Evolutionary conservation across 2,113 vertebrate genomes (phyloP).

Genomic region (Enhydra lutris): DNA sequence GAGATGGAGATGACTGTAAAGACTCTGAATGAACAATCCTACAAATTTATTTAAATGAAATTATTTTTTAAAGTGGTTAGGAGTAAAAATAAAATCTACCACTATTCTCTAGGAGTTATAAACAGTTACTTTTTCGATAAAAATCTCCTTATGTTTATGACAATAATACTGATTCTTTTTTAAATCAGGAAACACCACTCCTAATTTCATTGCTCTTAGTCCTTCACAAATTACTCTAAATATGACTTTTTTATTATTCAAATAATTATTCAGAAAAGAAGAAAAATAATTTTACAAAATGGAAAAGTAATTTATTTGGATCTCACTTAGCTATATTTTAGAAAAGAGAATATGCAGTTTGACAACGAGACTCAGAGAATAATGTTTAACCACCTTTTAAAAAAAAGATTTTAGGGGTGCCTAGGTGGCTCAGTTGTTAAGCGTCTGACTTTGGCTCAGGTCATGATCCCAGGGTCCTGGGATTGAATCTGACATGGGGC

Average conservation of each 20-base stretch:
- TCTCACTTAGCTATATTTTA: neutral
- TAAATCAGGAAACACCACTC: neutral
- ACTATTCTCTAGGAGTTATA: neutral
- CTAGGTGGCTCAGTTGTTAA: too few species aligned
- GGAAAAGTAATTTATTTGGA: neutral
- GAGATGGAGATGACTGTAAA: neutral
- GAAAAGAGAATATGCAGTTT: neutral
- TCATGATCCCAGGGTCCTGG: too few species aligned
- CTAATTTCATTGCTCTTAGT: neutral
- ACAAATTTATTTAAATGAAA: neutral
- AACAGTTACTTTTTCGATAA: slow-evolving; percentile 8
- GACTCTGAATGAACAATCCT: neutral
- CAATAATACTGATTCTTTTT: neutral
- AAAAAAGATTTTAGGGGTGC: neutral
- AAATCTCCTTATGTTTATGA: neutral
- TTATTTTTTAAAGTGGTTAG: slow-evolving; percentile 9
- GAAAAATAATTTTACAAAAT: slow-evolving; percentile 12
- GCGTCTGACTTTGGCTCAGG: too few species aligned
- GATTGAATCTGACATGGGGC: too few species aligned
- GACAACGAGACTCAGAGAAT: neutral
- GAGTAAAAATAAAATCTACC: slow-evolving; percentile 15
- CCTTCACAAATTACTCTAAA: neutral
- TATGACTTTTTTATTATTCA: neutral
- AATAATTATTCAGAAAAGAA: slow-evolving; percentile 12
- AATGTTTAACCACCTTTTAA: neutral